phyloP scores from a whole-genome alignment of 2,113 vertebrate species.

The Montifringilla adamsi region DNA sequence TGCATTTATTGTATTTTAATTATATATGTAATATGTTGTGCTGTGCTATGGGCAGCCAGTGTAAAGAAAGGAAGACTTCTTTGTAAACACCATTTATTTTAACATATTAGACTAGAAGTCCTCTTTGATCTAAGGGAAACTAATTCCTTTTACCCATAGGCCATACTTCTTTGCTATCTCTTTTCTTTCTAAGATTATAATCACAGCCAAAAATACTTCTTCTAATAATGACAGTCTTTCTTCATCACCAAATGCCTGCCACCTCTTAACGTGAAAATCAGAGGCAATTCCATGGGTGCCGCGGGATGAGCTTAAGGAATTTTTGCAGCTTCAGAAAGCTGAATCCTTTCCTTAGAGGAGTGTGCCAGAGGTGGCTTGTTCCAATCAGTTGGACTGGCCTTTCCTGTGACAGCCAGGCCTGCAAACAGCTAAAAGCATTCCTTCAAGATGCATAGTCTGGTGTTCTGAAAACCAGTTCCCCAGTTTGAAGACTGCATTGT shows the following conservation, averaged over 20 bases:
- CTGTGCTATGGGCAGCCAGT: neutral
- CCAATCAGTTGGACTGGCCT: neutral
- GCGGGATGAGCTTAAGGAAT: neutral
- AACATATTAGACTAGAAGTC: neutral
- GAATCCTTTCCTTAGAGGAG: neutral
- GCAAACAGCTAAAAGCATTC: neutral
- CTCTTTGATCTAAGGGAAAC: neutral
- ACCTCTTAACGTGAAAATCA: slow-evolving; percentile 57
- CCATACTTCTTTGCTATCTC: slow-evolving; percentile 56
- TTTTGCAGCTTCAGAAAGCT: slow-evolving; percentile 40
- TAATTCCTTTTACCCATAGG: slow-evolving; percentile 31
- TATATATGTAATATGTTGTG: neutral
- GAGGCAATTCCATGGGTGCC: neutral
- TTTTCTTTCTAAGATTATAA: slow-evolving; percentile 1
- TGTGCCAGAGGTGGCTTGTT: neutral
- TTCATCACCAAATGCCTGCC: slow-evolving; percentile 6
- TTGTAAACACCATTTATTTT: slow-evolving; percentile 28
- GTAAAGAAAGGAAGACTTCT: slow-evolving; percentile 12
- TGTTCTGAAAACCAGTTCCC: neutral
- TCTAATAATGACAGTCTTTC: neutral
- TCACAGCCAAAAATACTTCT: slow-evolving; percentile 26
- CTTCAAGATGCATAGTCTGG: neutral
- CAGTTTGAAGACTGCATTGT: accelerated
- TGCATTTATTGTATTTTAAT: slow-evolving; percentile 43
- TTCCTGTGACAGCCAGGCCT: neutral